These are phyloP conservation scores for Atta cephalotes DNA, from an alignment of 1,140 invertebrate species.

Conservation along the genomic window DNA sequence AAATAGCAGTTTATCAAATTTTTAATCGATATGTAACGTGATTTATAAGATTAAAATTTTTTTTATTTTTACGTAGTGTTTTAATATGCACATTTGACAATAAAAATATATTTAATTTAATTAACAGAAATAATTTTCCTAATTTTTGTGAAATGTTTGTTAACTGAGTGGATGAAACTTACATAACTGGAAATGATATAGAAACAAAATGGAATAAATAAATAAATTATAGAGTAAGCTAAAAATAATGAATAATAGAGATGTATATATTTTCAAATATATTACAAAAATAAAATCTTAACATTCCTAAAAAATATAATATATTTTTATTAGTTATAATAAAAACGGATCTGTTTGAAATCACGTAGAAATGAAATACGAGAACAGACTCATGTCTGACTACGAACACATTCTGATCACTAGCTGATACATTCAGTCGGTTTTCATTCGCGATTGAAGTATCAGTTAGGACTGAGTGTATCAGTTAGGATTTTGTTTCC, in stretches of 20 bases:
- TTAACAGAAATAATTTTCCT: background rate
- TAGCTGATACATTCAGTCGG: background rate
- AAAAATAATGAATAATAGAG: background rate
- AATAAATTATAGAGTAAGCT: background rate
- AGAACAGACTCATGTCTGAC: background rate
- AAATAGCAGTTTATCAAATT: constrained; percentile 3
- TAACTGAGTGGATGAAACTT: background rate
- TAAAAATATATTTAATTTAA: background rate
- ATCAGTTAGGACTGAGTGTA: too few species aligned
- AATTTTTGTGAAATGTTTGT: background rate
- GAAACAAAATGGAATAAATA: background rate
- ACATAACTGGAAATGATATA: background rate
- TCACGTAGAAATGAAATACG: background rate
- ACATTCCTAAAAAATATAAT: background rate
- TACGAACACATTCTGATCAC: constrained; percentile 5
- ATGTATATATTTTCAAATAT: background rate
- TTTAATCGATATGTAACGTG: background rate
- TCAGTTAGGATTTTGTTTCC: background rate
- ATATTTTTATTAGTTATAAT: background rate
- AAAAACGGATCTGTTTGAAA: background rate
- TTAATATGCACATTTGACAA: background rate
- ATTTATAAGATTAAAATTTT: background rate
- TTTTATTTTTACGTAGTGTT: background rate
- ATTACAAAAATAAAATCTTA: background rate
- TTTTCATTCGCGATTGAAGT: background rate